A percentile compares a stretch with the other conserved stretches of the same genome.
phyloP scores from a whole-genome alignment of 2,888 invertebrate species.

The Diachrysia chrysitis region DNA sequence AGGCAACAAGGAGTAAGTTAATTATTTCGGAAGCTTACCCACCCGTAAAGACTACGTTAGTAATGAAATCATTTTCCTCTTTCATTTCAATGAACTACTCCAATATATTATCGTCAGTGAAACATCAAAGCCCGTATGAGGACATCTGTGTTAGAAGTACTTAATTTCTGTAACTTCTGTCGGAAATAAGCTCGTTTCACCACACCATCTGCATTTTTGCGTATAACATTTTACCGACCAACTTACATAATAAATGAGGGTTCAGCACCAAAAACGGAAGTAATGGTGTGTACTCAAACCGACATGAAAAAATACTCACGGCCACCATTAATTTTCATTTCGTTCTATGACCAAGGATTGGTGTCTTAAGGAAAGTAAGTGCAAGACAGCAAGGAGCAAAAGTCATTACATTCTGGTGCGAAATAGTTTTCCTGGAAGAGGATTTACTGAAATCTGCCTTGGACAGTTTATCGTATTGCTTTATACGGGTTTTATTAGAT shows the following conservation, averaged over 20 bases:
- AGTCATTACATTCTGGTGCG: conserved; percentile 62
- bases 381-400: conserved; percentile 61
- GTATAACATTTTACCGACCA: conserved; percentile 72
- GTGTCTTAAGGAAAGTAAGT: conserved; percentile 80
- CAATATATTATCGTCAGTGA: conserved; percentile 45
- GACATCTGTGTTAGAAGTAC: conserved; percentile 48
- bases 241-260: conserved; percentile 87
- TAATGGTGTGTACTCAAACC: conserved; percentile 88
- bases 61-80: conserved; percentile 23
- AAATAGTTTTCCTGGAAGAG: conserved; percentile 55
- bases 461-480: conserved; percentile 34
- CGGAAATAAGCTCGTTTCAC: conserved; percentile 63
- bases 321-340: conserved; percentile 88
- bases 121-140: conserved; percentile 57
- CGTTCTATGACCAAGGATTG: conserved; percentile 81
- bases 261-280: conserved; percentile 84
- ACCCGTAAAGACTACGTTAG: background rate
- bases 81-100: conserved; percentile 36
- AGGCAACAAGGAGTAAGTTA: conserved; percentile 20
- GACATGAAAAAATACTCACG: conserved; percentile 88
- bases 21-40: conserved; percentile 38
- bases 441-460: conserved; percentile 54
- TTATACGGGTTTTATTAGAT: conserved; percentile 5
- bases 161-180: conserved; percentile 58
- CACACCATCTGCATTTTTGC: conserved; percentile 78